Evolutionary conservation across 2,113 vertebrate species (phyloP).

Genomic region (Pachycephala philippinensis): DNA sequence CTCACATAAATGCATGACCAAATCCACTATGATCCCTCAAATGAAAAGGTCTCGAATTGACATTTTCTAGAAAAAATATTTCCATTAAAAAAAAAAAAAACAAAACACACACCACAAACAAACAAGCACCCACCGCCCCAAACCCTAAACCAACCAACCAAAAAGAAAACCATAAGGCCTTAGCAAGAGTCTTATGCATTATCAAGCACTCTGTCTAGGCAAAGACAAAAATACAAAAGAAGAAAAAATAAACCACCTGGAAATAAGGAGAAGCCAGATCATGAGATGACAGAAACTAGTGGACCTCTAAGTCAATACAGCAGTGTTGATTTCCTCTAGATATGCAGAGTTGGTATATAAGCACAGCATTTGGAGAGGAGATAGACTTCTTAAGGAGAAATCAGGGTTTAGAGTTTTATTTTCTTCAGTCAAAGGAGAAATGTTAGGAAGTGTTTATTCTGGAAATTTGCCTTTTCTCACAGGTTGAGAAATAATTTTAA

Average conservation of each 20-base stretch:
- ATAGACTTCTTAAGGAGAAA: not conserved
- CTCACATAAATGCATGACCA: not conserved
- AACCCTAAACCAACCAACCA: not conserved
- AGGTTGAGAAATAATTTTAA: not conserved
- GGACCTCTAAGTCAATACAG: not conserved
- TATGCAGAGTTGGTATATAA: not conserved
- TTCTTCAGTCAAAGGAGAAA: not conserved
- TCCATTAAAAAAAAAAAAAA: not conserved
- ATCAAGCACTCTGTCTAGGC: not conserved
- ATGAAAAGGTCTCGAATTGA: not conserved
- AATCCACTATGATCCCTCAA: not conserved
- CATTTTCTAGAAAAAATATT: slow-evolving; percentile 11
- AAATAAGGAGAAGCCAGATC: not conserved
- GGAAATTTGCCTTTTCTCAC: not conserved
- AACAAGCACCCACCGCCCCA: rapidly evolving
- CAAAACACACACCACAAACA: not conserved
- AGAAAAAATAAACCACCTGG: rapidly evolving
- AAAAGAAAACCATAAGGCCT: not conserved
- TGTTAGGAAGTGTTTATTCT: not conserved
- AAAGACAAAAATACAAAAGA: not conserved
- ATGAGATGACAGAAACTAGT: not conserved
- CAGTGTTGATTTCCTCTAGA: not conserved
- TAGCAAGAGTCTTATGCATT: not conserved
- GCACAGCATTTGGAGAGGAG: not conserved
- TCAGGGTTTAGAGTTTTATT: not conserved